phyloP scores from a whole-genome alignment of 2,888 invertebrate genomes.

The Cerastis leucographa region DNA sequence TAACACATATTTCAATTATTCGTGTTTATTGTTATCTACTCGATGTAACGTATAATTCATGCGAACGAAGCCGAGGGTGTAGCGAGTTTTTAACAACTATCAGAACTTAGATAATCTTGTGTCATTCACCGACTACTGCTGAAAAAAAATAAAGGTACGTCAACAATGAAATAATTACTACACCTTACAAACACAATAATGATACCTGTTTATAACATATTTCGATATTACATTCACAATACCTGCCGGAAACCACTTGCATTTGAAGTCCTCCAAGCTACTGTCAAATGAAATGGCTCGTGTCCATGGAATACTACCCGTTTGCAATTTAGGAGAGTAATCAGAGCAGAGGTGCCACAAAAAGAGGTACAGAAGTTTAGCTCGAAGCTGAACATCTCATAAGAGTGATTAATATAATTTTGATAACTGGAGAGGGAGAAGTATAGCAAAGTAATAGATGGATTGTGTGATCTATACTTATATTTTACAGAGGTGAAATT shows the following conservation, averaged over 20 bases:
- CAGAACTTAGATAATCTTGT: background rate
- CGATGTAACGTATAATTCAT: background rate
- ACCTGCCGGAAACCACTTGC: background rate
- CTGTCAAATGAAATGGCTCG: constrained; percentile 29
- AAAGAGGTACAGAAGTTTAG: background rate
- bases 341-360: constrained; percentile 59
- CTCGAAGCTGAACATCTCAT: background rate
- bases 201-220: background rate
- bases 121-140: too few relatives aligned
- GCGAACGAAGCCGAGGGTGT: background rate
- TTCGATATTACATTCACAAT: background rate
- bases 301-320: constrained; percentile 22
- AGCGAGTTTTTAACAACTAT: background rate
- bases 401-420: background rate
- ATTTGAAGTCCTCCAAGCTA: constrained; percentile 13
- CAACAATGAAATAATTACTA: background rate
- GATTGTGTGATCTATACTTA: background rate
- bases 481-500: too few relatives aligned
- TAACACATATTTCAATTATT: background rate
- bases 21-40: background rate
- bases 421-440: background rate
- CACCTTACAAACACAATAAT: background rate
- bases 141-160: background rate
- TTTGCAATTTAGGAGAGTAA: constrained; percentile 68
- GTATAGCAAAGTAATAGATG: background rate